Evolutionary conservation across 2,797 vertebrate genomes (phyloP).

Genomic region (Forpus xanthops): DNA sequence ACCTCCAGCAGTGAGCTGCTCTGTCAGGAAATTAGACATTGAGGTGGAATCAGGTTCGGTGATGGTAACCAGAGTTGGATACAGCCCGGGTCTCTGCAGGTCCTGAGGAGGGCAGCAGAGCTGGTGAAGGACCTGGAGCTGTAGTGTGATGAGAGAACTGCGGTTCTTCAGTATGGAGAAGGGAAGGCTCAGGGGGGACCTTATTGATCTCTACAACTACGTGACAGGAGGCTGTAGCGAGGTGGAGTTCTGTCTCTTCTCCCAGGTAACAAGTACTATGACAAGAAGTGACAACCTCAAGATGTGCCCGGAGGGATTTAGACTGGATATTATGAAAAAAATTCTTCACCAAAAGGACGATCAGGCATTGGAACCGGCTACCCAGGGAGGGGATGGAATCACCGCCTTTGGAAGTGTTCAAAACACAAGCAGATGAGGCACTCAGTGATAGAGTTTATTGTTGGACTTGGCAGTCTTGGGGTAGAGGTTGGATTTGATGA

Average conservation of each 20-base stretch:
- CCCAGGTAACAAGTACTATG: not conserved
- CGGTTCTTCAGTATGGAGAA: not conserved
- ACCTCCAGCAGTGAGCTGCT: not conserved
- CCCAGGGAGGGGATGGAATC: not conserved
- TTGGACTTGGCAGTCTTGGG: not conserved
- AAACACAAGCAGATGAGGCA: not conserved
- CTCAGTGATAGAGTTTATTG: not conserved
- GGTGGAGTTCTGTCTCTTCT: not conserved
- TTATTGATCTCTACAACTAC: not conserved
- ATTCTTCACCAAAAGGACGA: not conserved
- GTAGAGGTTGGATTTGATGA: not conserved
- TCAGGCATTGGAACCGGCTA: not conserved
- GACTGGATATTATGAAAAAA: not conserved
- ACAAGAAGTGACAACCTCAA: not conserved
- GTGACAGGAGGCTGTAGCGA: not conserved
- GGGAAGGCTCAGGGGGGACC: not conserved
- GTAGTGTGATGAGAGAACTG: not conserved
- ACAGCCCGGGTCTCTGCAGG: not conserved
- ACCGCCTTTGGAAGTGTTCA: not conserved
- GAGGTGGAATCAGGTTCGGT: not conserved
- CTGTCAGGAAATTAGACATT: not conserved
- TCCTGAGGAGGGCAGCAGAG: not conserved
- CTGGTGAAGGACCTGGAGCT: not conserved
- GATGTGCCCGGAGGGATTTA: not conserved
- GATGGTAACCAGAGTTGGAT: too few relatives aligned